These are phyloP conservation scores for Oscheius sp. DNA, from an alignment of 2,888 invertebrate genomes.

Conservation along the genomic window DNA sequence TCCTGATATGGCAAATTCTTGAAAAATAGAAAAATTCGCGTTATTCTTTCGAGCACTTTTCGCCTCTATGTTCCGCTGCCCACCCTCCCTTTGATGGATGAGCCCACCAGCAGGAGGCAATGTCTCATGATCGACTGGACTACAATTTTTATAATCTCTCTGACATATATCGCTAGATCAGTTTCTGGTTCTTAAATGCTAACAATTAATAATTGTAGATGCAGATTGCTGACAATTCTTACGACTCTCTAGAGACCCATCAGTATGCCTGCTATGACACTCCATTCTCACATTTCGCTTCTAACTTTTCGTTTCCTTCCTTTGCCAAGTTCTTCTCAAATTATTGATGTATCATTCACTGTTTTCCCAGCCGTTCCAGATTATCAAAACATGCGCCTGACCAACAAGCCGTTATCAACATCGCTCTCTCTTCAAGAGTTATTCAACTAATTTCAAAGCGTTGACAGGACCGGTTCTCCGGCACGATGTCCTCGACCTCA, in stretches of 20 bases:
- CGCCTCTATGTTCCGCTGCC: neutral
- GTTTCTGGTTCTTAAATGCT: too few relatives aligned
- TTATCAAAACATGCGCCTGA: too few relatives aligned
- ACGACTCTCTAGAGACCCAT: conserved; percentile 2
- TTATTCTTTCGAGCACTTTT: too few relatives aligned
- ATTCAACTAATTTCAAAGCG: conserved; percentile 11
- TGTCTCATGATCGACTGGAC: neutral
- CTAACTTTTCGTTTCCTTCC: neutral
- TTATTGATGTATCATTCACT: too few relatives aligned
- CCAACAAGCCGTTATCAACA: too few relatives aligned
- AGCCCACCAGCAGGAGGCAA: conserved; percentile 3
- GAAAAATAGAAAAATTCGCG: too few relatives aligned
- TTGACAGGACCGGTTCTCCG: conserved; percentile 10
- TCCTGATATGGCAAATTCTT: too few relatives aligned
- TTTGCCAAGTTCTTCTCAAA: too few relatives aligned
- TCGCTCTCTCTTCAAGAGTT: neutral
- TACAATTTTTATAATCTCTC: neutral
- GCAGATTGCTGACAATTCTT: too few relatives aligned
- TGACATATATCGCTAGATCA: neutral
- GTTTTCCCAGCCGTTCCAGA: too few relatives aligned
- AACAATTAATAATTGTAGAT: too few relatives aligned
- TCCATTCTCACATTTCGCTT: neutral
- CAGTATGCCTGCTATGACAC: neutral
- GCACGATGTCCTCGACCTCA: conserved; percentile 9
- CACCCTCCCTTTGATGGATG: conserved; percentile 25